Conservation (phyloP, 2,888 invertebrate species). For the Drosophila putrida region DNA sequence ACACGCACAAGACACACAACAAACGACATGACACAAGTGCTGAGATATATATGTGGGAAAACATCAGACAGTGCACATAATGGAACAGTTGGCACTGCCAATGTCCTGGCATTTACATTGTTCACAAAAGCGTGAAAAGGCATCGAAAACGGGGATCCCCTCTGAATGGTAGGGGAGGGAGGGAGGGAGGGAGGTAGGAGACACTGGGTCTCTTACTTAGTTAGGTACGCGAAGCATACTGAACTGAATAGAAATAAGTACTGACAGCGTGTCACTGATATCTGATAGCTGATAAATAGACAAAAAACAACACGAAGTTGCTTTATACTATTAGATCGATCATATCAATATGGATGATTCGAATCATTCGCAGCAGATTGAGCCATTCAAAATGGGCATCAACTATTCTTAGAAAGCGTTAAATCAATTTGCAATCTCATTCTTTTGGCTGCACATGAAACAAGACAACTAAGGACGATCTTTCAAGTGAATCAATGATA, state of each 20-base stretch:
- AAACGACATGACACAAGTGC: constrained; percentile 39
- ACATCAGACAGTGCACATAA: constrained; percentile 37
- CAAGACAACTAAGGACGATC: neutral
- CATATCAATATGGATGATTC: constrained; percentile 28
- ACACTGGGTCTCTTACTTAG: neutral
- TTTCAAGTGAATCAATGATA: neutral
- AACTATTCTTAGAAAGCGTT: neutral
- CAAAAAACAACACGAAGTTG: constrained; percentile 24
- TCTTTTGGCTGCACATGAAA: neutral
- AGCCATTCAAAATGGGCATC: constrained; percentile 11
- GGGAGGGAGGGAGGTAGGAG: too few relatives aligned
- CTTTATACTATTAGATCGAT: constrained; percentile 27
- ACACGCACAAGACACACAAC: constrained; percentile 14
- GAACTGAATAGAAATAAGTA: constrained; percentile 25
- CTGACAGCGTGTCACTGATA: constrained; percentile 31
- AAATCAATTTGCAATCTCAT: constrained; percentile 1
- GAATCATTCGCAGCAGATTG: constrained; percentile 24
- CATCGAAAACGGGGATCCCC: constrained; percentile 1
- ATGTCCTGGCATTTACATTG: constrained; percentile 52
- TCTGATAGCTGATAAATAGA: constrained; percentile 27
- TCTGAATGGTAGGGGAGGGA: neutral
- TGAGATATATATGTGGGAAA: constrained; percentile 40
- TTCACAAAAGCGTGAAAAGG: constrained; percentile 21
- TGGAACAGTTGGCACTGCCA: constrained; percentile 47
- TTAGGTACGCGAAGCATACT: constrained; percentile 1